phyloP scores from a whole-genome alignment of 2,888 invertebrate species.

The Agrotis exclamationis region DNA sequence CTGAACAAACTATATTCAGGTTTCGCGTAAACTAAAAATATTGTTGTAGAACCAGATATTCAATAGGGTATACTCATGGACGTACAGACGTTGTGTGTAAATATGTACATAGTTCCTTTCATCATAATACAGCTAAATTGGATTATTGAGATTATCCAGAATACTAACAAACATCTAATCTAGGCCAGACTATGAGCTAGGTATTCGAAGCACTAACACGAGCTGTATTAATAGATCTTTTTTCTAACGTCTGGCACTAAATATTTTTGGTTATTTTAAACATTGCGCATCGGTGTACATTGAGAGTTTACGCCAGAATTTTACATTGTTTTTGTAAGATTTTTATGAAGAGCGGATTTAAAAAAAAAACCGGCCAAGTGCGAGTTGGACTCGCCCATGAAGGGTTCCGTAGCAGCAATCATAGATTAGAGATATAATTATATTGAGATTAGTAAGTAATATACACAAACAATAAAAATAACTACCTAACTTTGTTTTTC shows the following conservation, averaged over 20 bases:
- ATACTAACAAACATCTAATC: slow-evolving; percentile 28
- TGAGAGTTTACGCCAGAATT: not conserved
- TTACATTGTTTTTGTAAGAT: not conserved
- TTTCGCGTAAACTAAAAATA: too few relatives aligned
- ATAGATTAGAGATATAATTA: too few relatives aligned
- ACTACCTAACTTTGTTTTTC: too few relatives aligned
- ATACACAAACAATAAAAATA: too few relatives aligned
- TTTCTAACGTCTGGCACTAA: slow-evolving; percentile 49
- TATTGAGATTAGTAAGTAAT: too few relatives aligned
- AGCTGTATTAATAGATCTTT: slow-evolving; percentile 36
- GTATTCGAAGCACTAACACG: slow-evolving; percentile 22
- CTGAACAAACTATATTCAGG: too few relatives aligned
- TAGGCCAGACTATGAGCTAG: slow-evolving; percentile 35
- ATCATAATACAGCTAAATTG: slow-evolving; percentile 16
- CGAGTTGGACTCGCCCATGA: too few relatives aligned
- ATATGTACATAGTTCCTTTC: not conserved
- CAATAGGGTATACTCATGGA: not conserved
- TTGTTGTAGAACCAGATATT: too few relatives aligned
- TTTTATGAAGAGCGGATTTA: slow-evolving; percentile 3
- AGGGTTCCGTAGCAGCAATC: too few relatives aligned
- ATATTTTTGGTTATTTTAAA: slow-evolving; percentile 44
- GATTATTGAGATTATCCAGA: slow-evolving; percentile 46
- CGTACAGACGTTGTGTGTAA: not conserved
- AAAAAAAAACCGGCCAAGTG: too few relatives aligned
- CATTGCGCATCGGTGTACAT: not conserved